Evolutionary conservation across 2,888 invertebrate genomes (phyloP), one percentile per base, ranked within the genome.

Genomic region (Pomacea canaliculata): DNA sequence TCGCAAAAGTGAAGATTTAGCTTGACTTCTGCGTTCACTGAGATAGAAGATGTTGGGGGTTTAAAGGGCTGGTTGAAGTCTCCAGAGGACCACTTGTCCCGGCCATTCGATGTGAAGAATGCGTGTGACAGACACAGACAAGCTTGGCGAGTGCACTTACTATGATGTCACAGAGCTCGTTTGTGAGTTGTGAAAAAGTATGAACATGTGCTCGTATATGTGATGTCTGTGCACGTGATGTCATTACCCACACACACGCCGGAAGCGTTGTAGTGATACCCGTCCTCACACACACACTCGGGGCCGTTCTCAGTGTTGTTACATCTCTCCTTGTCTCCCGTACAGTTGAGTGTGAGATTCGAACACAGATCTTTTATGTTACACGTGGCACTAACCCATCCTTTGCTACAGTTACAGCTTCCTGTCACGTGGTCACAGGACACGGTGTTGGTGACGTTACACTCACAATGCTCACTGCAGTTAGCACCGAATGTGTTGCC

Each of bases 371-470:
- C 59, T 18, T 76, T 70, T 37, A 48, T 65, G 18, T 66, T 46
- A 51, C 76, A 76, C 23, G n/a, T 56, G 56, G 1, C 19, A 18
- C 76, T 71, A 13, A 10, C 56, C 81, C 81, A 81, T 1, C 78
- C 81, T 5, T 46, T 16, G 13, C 77, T 77, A 65, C 80, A 80
- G 13, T 48, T 63, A 46, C 75, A 75, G 9, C 49, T 62, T 13
- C 75, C 75, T 7, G 69, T 23, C 12, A 63, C 49, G 60, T 49
- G 59, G 37, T 75, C 65, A 70, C 75, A 75, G 0, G 10, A 23
- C 27, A 9, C 46, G n/a, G 75, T 70, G 63, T 69, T 75, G 27
- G 27, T 37, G 27, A 70, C 16, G 19, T 48, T 19, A 70, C 75
- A 75, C 8, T 18, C 10, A 51, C 75, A 75, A 4, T 1, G 7